Percentiles rank a stretch among this genome's conserved stretches.
phyloP scores from a whole-genome alignment of 2,113 vertebrate species.

The Lepus timidus region DNA sequence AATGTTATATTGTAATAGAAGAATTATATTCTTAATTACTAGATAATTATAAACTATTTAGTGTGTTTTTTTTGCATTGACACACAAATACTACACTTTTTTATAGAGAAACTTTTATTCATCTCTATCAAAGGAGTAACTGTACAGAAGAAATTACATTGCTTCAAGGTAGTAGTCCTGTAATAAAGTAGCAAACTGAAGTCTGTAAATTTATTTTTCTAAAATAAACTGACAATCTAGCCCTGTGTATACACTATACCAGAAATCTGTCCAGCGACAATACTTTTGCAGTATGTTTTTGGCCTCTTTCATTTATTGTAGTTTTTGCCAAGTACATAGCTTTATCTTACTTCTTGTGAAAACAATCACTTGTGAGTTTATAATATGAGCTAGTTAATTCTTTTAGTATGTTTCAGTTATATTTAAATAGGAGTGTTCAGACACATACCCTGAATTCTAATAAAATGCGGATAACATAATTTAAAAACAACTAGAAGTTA shows the following conservation, averaged over 20 bases:
- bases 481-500: not conserved
- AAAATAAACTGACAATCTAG: not conserved
- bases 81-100: not conserved
- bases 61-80: not conserved
- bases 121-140: not conserved
- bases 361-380: not conserved
- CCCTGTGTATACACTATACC: not conserved
- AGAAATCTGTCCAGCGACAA: not conserved
- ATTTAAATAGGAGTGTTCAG: not conserved
- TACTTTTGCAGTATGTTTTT: too few species aligned
- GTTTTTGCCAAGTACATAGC: not conserved
- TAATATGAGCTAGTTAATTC: not conserved
- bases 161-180: not conserved
- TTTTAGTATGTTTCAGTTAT: not conserved
- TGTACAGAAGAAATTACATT: not conserved
- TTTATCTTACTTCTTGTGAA: slow-evolving; percentile 25
- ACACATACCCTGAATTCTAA: not conserved
- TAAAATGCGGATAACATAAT: not conserved
- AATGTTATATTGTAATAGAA: not conserved
- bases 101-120: not conserved
- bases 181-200: not conserved
- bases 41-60: not conserved
- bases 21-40: not conserved
- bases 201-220: not conserved
- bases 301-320: not conserved